phyloP scores from a whole-genome alignment of 2,113 vertebrate species.

The Melanerpes aurifrons region DNA sequence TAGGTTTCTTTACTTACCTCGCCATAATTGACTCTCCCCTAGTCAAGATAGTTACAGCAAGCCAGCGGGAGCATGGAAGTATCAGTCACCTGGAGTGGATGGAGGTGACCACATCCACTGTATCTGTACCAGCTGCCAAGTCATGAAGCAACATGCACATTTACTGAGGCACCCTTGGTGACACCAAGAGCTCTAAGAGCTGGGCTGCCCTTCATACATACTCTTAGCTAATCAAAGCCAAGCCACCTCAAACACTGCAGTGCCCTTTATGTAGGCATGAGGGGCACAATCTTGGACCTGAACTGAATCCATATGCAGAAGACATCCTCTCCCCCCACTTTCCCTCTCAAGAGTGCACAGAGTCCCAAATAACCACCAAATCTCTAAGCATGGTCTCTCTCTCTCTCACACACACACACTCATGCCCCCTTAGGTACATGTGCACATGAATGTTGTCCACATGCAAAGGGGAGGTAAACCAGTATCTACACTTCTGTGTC shows the following conservation, averaged over 20 bases:
- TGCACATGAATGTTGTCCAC: not conserved
- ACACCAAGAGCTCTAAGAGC: not conserved
- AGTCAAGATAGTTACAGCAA: constrained; percentile 67
- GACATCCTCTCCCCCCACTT: not conserved
- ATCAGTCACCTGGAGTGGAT: constrained; percentile 22
- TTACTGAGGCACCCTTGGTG: not conserved
- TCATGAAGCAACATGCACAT: not conserved
- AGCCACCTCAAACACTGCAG: not conserved
- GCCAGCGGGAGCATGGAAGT: constrained; percentile 29
- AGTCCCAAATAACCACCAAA: not conserved
- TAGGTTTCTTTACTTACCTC: constrained; percentile 68
- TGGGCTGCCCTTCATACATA: not conserved
- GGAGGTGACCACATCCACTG: constrained; percentile 44
- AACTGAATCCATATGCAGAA: not conserved
- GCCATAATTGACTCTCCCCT: constrained; percentile 55
- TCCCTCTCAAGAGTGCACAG: not conserved
- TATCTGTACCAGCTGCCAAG: constrained; percentile 17
- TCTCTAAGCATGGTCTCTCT: not conserved
- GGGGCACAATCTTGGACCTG: not conserved
- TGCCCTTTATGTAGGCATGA: not conserved
- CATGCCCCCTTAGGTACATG: fast-evolving
- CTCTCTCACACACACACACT: not conserved
- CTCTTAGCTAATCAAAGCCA: not conserved
- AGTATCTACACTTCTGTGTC: not conserved
- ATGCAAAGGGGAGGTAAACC: not conserved